These are phyloP conservation scores for Panagrolaimus sp. DNA, from an alignment of 1,140 invertebrate genomes.

Conservation along the genomic window DNA sequence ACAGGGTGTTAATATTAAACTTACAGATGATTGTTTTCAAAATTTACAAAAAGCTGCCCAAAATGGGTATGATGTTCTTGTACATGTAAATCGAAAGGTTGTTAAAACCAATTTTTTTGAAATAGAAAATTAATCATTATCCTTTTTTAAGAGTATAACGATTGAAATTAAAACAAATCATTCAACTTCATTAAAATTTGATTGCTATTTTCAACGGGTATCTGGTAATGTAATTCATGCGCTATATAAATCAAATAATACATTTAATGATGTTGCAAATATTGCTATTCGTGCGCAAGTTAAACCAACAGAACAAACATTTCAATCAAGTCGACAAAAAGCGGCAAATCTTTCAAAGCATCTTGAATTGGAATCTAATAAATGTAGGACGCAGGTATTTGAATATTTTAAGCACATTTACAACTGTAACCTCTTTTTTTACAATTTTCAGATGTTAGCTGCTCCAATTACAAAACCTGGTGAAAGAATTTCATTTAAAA, in stretches of 20 bases:
- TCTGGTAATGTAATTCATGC: not conserved
- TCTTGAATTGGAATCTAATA: not conserved
- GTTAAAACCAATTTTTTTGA: not conserved
- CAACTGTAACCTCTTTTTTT: no score
- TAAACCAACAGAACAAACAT: constrained; percentile 3
- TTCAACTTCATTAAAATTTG: not conserved
- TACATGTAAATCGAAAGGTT: constrained; percentile 7
- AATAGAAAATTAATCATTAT: not conserved
- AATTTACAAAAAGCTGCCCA: constrained; percentile 1
- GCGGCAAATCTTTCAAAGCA: not conserved
- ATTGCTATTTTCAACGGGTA: not conserved
- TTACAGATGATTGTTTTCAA: constrained; percentile 9
- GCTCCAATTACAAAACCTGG: constrained; percentile 8
- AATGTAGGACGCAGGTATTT: constrained; percentile 2
- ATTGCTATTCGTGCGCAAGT: constrained; percentile 4
- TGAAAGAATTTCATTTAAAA: not conserved
- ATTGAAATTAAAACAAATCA: constrained; percentile 6
- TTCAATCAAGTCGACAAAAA: not conserved
- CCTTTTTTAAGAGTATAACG: not conserved
- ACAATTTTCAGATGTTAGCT: not conserved
- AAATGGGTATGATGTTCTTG: not conserved
- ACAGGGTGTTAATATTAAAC: not conserved
- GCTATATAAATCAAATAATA: not conserved
- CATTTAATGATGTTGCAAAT: constrained; percentile 4
- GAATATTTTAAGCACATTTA: not conserved